phyloP scores from a whole-genome alignment of 2,797 vertebrate species.

The Orestias chungarensis region DNA sequence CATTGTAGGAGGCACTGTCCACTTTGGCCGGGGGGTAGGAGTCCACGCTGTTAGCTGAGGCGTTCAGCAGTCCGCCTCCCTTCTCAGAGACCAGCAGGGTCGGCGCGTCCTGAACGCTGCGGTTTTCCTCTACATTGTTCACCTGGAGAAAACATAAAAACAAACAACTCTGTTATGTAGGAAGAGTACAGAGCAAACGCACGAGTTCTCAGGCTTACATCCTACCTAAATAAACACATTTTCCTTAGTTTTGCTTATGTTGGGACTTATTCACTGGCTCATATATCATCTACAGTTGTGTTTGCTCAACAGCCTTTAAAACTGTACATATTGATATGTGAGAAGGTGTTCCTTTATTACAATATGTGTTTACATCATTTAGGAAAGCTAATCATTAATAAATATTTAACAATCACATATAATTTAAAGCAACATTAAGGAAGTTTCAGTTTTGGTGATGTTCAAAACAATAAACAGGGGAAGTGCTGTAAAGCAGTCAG shows the following conservation, averaged over 20 bases:
- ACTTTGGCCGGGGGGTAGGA: constrained; percentile 74
- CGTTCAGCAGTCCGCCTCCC: constrained; percentile 75
- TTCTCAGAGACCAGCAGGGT: constrained; percentile 89
- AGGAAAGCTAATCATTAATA: background rate
- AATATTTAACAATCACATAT: background rate
- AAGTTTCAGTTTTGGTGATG: too few species aligned
- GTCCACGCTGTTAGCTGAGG: constrained; percentile 75
- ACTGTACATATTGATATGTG: background rate
- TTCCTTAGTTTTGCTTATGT: background rate
- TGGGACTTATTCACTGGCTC: background rate
- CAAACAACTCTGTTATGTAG: constrained; percentile 56
- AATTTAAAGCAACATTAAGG: background rate
- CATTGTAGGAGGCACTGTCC: constrained; percentile 66
- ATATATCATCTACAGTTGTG: background rate
- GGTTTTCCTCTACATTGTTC: constrained; percentile 85
- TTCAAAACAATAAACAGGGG: too few species aligned
- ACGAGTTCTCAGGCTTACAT: constrained; percentile 19
- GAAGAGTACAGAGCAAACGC: background rate
- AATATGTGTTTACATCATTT: background rate
- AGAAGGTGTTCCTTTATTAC: too few species aligned
- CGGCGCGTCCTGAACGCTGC: constrained; percentile 82
- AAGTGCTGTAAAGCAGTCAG: too few species aligned
- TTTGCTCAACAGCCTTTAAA: background rate
- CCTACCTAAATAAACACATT: constrained; percentile 20
- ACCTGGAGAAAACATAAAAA: constrained; percentile 77